Conservation (phyloP, 92 coral and sea anemone species). For the Heliopora coerulea region DNA sequence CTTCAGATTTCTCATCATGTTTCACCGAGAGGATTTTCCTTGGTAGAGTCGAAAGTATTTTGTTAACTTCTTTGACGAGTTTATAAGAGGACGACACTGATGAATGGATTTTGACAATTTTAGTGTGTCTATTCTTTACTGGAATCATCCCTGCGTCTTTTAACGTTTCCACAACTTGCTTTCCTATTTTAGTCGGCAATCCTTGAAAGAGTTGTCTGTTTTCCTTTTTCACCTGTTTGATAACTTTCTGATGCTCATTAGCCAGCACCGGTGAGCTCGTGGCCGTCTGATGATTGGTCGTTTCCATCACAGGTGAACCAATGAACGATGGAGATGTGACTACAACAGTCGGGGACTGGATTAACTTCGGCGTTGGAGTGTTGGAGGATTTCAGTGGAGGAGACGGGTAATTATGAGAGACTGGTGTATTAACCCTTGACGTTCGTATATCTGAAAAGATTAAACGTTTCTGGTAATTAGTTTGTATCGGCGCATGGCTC, state of each 20-base stretch:
- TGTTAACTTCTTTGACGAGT: neutral
- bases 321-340: constrained; percentile 11
- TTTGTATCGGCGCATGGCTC: neutral
- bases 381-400: neutral
- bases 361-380: constrained; percentile 21
- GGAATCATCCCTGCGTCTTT: constrained; percentile 19
- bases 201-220: neutral
- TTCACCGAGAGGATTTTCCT: neutral
- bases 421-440: neutral
- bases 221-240: neutral
- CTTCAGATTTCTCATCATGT: neutral
- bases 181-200: neutral
- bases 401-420: neutral
- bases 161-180: neutral
- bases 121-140: neutral
- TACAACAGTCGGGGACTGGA: constrained; percentile 14
- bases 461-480: neutral
- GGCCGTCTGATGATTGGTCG: neutral
- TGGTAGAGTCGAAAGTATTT: neutral
- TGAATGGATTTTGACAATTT: neutral
- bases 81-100: neutral
- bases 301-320: neutral
- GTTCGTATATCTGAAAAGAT: neutral
- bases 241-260: neutral
- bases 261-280: neutral